phyloP scores from a whole-genome alignment of 2,888 invertebrate genomes.

The Mesodorylaimus sp. region DNA sequence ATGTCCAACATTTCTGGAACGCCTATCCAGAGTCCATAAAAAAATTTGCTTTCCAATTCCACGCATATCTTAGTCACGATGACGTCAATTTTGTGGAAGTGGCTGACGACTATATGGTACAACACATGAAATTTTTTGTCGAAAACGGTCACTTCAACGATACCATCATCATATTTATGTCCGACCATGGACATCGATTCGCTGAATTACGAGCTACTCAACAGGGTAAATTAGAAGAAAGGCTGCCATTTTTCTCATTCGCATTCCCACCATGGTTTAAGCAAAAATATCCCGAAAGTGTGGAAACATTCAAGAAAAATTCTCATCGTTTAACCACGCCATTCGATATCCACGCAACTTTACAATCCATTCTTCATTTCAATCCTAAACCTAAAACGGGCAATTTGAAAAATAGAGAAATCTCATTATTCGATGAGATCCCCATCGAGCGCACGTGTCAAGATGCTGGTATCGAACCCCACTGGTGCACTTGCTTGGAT shows the following conservation, averaged over 20 bases:
- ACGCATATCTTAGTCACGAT: constrained; percentile 70
- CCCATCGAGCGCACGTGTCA: constrained; percentile 57
- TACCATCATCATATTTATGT: constrained; percentile 67
- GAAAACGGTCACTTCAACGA: constrained; percentile 48
- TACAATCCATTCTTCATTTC: constrained; percentile 48
- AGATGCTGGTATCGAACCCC: constrained; percentile 73
- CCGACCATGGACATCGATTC: constrained; percentile 79
- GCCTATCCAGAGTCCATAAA: constrained; percentile 46
- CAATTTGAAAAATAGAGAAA: too few relatives aligned
- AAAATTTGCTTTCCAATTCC: constrained; percentile 68
- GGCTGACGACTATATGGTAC: constrained; percentile 20
- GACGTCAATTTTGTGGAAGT: constrained; percentile 54
- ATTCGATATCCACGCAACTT: constrained; percentile 66
- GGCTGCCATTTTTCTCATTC: constrained; percentile 66
- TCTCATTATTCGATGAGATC: constrained; percentile 20
- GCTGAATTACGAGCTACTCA: constrained; percentile 59
- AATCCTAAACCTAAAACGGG: too few relatives aligned
- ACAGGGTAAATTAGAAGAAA: constrained; percentile 77
- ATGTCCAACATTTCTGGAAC: constrained; percentile 39
- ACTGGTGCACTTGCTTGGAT: constrained; percentile 84
- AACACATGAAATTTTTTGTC: constrained; percentile 15
- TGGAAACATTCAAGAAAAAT: constrained; percentile 44
- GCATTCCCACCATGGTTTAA: constrained; percentile 53
- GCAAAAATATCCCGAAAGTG: constrained; percentile 42
- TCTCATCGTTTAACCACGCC: constrained; percentile 55